Percentiles rank a stretch among this genome's conserved stretches.
These are phyloP conservation scores for Zalophus californianus DNA, from an alignment of 2,797 vertebrate genomes.

Conservation along the genomic window DNA sequence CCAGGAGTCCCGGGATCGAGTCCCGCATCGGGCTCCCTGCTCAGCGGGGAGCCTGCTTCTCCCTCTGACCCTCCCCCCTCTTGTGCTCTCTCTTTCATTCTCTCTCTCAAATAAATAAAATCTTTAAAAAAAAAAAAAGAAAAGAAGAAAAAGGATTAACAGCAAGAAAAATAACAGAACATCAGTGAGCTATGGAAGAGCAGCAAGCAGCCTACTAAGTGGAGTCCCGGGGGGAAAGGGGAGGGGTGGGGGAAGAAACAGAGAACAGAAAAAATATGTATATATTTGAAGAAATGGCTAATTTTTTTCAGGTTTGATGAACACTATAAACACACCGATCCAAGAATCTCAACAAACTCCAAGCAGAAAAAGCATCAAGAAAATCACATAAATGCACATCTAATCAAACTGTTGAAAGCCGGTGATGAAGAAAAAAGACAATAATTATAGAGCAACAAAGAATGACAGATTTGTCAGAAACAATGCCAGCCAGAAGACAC, in stretches of 20 bases:
- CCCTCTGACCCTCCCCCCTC: too few species aligned
- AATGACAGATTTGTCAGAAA: background rate
- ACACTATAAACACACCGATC: background rate
- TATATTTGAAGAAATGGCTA: background rate
- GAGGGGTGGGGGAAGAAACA: fast-evolving
- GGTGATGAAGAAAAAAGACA: background rate
- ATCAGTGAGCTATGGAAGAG: background rate
- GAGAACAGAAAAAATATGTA: background rate
- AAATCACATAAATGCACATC: background rate
- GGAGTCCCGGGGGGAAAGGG: background rate
- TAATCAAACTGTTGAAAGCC: background rate
- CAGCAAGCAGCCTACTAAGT: background rate
- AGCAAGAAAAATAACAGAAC: background rate
- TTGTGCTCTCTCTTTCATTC: too few species aligned
- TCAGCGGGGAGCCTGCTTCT: too few species aligned
- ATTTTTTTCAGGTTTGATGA: background rate
- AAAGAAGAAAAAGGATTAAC: background rate
- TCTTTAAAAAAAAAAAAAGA: too few species aligned
- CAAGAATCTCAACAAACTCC: background rate
- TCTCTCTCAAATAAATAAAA: too few species aligned
- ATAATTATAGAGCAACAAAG: background rate
- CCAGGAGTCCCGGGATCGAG: too few species aligned
- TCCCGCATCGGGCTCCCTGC: too few species aligned
- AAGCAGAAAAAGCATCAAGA: background rate
- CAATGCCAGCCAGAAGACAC: background rate